Evolutionary conservation across 2,888 invertebrate genomes (phyloP).

Genomic region (Willowsia nigromaculata): DNA sequence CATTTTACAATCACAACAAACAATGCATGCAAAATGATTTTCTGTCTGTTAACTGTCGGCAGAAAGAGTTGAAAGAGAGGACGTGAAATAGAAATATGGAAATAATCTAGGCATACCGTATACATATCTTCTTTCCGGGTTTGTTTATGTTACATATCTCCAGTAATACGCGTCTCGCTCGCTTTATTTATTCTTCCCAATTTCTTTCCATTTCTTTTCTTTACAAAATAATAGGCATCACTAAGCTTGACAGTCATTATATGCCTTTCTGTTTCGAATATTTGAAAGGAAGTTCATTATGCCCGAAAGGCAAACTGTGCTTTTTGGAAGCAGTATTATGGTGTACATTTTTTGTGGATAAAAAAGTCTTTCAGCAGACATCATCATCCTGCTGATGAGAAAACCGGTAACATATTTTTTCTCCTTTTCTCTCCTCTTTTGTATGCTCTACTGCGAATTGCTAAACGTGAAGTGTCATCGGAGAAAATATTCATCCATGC

Average conservation of each 20-base stretch:
- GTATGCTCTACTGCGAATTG: too few relatives aligned
- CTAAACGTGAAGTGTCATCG: background rate
- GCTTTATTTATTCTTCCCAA: conserved; percentile 23
- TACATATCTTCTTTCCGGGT: background rate
- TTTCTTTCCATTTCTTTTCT: background rate
- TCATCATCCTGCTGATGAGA: background rate
- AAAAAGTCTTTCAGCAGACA: background rate
- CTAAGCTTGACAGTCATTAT: conserved; percentile 35
- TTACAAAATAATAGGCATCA: background rate
- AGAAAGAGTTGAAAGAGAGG: background rate
- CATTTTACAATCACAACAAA: conserved; percentile 64
- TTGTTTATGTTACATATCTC: background rate
- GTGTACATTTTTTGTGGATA: background rate
- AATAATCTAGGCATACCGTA: background rate
- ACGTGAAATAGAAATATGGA: background rate
- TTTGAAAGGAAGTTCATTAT: conserved; percentile 30
- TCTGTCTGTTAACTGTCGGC: conserved; percentile 65
- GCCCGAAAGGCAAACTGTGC: background rate
- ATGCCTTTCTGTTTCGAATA: conserved; percentile 20
- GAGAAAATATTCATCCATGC: background rate
- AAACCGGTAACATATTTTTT: background rate
- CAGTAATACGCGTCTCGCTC: background rate
- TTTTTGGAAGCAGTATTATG: background rate
- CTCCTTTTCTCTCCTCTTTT: background rate
- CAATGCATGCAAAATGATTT: conserved; percentile 65